A percentile compares a stretch with the other conserved stretches of the same genome.
phyloP scores from a whole-genome alignment of 2,113 vertebrate species.

The Gobio gobio region DNA sequence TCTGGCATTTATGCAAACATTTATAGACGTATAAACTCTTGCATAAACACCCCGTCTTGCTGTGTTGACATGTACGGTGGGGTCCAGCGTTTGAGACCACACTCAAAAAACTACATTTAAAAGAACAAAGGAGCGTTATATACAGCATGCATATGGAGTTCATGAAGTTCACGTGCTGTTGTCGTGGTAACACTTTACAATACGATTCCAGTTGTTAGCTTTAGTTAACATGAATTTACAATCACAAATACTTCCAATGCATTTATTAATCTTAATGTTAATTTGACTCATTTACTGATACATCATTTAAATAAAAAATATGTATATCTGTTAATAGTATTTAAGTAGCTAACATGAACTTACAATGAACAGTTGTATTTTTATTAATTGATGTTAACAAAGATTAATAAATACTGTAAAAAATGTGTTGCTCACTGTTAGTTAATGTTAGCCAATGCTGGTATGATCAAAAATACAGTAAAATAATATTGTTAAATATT shows the following conservation, averaged over 20 bases:
- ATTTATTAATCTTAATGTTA: background rate
- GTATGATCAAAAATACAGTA: no score
- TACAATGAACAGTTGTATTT: no score
- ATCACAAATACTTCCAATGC: background rate
- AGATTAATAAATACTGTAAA: no score
- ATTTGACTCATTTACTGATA: background rate
- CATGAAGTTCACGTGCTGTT: background rate
- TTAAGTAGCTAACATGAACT: no score
- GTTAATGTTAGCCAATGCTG: no score
- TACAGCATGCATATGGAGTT: background rate
- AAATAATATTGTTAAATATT: no score
- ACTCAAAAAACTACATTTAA: background rate
- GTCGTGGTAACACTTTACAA: background rate
- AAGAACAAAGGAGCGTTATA: background rate
- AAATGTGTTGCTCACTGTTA: no score
- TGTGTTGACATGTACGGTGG: background rate
- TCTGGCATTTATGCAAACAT: conserved; percentile 4
- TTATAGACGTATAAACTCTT: conserved; percentile 8
- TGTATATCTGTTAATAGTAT: no score
- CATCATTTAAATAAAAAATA: background rate
- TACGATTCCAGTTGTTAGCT: background rate
- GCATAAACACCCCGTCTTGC: background rate
- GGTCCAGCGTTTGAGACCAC: background rate
- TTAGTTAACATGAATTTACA: background rate
- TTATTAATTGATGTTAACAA: no score